Base-by-base conservation (phyloP, 1,140 invertebrate species). In the Dreissena rostriformis region DNA sequence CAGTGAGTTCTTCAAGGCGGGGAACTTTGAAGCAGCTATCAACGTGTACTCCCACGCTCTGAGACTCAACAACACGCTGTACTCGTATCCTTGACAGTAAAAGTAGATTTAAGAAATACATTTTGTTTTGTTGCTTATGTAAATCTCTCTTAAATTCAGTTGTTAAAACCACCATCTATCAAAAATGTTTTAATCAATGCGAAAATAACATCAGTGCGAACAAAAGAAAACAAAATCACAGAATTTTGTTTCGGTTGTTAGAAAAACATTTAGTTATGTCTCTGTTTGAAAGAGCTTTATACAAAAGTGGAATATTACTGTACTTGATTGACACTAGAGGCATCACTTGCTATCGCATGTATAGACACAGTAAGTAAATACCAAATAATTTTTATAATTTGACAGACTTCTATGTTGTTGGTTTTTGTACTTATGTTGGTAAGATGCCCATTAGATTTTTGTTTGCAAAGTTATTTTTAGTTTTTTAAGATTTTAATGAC, bases 41-140 rank as follows among this genome's bases (percentile, higher is more conserved):
- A 97, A 96, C 91, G 97, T 96, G 19, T 97, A 96, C 88, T 95
- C 95, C 28, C 96, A 96, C 91, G 97, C 96, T 1, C 96, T 97
- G 39, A 95, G 96, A 87, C 93, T 97, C 0, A 96, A 96, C 74
- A 94, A 96, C 51, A 96, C 96, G 89, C 95, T 97, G 91, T 95
- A 96, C 67, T 88, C 91, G 91, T 93, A 93, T 93, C 92, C 91
- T 93, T 92, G 87, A 53, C 12, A 24, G 17, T 61, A 4, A 6
- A 39, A 39, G 39, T 5, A n/a, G 61, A 24, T 63, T 63, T n/a
- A n/a, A 63, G 19, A 63, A 63, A n/a, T 19, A n/a, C 61, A 24
- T 63, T n/a, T 63, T 63, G 55, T 12, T 57, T 57, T 57, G n/a
- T 63, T n/a, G 61, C 24, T 63, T 2, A 63, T 63, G 19, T 63